Evolutionary conservation across 2,888 invertebrate species (phyloP).

Genomic region (Ditula angustiorana): DNA sequence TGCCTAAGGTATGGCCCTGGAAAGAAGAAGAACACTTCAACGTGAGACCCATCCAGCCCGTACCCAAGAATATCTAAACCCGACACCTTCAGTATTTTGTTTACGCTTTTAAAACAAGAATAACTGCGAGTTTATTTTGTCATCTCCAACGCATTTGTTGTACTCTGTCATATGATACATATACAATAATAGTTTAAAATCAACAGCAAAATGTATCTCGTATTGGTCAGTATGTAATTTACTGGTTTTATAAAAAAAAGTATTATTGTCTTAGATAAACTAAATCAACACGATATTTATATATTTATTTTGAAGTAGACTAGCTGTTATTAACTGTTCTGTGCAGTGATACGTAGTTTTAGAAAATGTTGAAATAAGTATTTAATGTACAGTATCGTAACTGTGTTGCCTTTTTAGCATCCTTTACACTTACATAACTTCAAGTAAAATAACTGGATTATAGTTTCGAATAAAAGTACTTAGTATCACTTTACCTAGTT

Average conservation of each 20-base stretch:
- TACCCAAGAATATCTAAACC: slow-evolving; percentile 77
- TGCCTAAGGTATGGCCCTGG: slow-evolving; percentile 90
- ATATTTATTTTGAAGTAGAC: slow-evolving; percentile 22
- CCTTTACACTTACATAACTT: slow-evolving; percentile 2
- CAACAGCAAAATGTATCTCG: slow-evolving; percentile 6
- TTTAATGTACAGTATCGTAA: slow-evolving; percentile 3
- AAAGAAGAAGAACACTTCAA: slow-evolving; percentile 79
- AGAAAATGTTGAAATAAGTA: slow-evolving; percentile 32
- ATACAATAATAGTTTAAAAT: background rate
- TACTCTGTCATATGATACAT: background rate
- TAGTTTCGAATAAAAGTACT: slow-evolving; percentile 32
- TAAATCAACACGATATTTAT: background rate
- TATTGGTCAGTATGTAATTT: background rate
- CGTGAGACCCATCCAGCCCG: slow-evolving; percentile 75
- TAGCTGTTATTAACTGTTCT: slow-evolving; percentile 23
- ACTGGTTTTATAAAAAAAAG: slow-evolving; percentile 1
- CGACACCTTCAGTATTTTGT: slow-evolving; percentile 48
- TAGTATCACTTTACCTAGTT: slow-evolving; percentile 29
- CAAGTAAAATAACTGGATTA: too few relatives aligned
- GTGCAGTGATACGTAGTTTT: slow-evolving; percentile 21
- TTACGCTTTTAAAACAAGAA: slow-evolving; percentile 22
- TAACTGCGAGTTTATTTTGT: slow-evolving; percentile 13
- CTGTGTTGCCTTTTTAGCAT: slow-evolving; percentile 33
- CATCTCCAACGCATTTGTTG: slow-evolving; percentile 25
- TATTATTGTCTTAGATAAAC: slow-evolving; percentile 16